Percentiles rank a stretch among this genome's conserved stretches.
Conservation (phyloP, 2,888 invertebrate genomes). For the Tridacna crocea region DNA sequence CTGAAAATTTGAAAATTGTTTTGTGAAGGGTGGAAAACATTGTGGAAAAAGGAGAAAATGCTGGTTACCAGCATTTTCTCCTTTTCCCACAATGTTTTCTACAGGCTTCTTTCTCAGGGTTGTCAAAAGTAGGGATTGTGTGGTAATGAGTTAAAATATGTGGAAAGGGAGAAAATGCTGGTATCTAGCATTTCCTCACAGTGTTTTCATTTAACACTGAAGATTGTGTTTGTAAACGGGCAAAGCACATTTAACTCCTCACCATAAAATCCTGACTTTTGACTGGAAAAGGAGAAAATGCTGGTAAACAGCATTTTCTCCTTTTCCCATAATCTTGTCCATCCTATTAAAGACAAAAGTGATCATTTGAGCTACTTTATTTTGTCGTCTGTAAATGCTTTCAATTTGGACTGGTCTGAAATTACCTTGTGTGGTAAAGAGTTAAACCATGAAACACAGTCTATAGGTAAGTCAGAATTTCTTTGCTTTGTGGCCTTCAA, state of each 20-base stretch:
- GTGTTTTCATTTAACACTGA: no score
- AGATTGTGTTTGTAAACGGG: no score
- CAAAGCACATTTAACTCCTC: no score
- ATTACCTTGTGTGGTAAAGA: neutral
- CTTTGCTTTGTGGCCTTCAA: neutral
- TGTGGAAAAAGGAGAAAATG: neutral
- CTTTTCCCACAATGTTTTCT: neutral
- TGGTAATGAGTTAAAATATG: neutral
- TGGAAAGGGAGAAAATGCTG: neutral
- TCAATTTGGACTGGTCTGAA: no score
- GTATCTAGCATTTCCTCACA: neutral
- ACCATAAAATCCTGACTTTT: neutral
- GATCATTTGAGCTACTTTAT: no score
- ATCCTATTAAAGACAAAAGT: no score
- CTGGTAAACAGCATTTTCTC: neutral
- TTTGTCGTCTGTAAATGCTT: no score
- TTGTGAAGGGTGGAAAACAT: neutral
- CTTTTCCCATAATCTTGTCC: no score
- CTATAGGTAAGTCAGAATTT: neutral
- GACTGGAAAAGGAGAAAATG: neutral
- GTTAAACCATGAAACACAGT: neutral
- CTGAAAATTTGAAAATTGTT: no score
- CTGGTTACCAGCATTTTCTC: neutral
- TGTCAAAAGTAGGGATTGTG: no score
- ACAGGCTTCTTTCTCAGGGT: neutral